Conservation (phyloP, 1,140 invertebrate species). For the Cherax quadricarinatus region DNA sequence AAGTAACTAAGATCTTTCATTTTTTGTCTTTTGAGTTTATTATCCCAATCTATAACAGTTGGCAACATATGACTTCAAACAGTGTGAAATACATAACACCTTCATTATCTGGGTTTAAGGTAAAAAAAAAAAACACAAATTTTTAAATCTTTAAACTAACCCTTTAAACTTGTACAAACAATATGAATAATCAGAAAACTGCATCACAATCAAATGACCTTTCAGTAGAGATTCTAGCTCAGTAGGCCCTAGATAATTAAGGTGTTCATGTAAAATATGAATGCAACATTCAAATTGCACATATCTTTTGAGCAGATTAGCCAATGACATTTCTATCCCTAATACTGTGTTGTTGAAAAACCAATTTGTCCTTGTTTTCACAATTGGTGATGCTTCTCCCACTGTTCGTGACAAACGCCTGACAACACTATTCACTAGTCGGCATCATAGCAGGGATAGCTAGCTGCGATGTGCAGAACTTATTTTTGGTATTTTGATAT, state of each 20-base stretch:
- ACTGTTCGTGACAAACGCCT: constrained; percentile 33
- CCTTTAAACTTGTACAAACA: background rate
- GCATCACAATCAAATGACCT: background rate
- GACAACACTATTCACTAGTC: constrained; percentile 60
- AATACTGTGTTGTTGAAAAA: constrained; percentile 14
- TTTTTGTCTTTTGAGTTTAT: background rate
- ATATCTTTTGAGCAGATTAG: background rate
- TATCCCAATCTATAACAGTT: constrained; percentile 7
- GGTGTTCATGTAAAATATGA: background rate
- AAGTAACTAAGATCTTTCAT: constrained; percentile 33
- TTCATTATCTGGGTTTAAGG: background rate
- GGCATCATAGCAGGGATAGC: constrained; percentile 68
- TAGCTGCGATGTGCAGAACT: constrained; percentile 67
- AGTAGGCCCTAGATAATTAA: background rate
- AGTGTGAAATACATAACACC: constrained; percentile 22
- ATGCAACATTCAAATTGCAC: background rate
- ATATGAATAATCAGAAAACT: background rate
- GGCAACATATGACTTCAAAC: background rate
- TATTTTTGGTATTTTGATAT: constrained; percentile 68
- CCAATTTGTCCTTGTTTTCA: constrained; percentile 8
- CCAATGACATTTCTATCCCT: constrained; percentile 5
- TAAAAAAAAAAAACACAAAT: background rate
- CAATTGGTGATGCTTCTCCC: constrained; percentile 55
- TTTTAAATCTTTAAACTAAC: background rate
- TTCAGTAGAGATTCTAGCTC: background rate